Evolutionary conservation across 2,797 vertebrate genomes (phyloP), one percentile per base, ranked within the genome.

Genomic region (Hoplostethus atlanticus): DNA sequence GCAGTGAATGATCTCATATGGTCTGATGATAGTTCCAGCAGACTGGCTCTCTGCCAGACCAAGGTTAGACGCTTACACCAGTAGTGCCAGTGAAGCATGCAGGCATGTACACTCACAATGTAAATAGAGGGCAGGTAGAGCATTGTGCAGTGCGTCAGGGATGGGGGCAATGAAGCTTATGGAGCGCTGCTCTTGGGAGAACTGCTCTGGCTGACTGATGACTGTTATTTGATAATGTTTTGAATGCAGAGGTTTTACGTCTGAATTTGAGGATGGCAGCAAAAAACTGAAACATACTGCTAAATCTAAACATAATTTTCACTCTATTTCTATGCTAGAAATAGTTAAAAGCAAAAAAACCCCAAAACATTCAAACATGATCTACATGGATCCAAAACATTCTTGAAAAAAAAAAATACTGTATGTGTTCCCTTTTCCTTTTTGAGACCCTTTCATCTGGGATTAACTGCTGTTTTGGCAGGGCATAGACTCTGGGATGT

Each of bases 401-500:
- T 47, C 28, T 38, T 56, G 3, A 28, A 40, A 28, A 17, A 28
- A 59, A 54, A 48, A 58, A 61, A 50, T 42, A 21, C 21, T 21
- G 1, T 42, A 66, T 72, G 34, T 74, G 34, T 74, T 73, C 38
- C 8, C n/a, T 57, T 3, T 51, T 11, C 42, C 5, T 16, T 2
- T 53, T 38, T 1, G 4, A 16, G 40, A 16, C 48, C 13, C 44
- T 25, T 74, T 73, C 11, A 79, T 72, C 52, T 38, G 46, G 38
- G 52, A n/a, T n/a, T 73, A 67, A 40, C 73, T 81, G 51, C 62
- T 86, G 61, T 79, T 84, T 91, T 71, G 77, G 16, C 92, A 99
- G 98, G 95, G 96, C 80, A 81, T 74, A 0, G 96, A 99, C 86
- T 94, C 95, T 0, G 98, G 98, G 68, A 89, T 92, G 84, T 99